Conservation (phyloP, 2,888 invertebrate genomes). For the Notodonta dromedarius region DNA sequence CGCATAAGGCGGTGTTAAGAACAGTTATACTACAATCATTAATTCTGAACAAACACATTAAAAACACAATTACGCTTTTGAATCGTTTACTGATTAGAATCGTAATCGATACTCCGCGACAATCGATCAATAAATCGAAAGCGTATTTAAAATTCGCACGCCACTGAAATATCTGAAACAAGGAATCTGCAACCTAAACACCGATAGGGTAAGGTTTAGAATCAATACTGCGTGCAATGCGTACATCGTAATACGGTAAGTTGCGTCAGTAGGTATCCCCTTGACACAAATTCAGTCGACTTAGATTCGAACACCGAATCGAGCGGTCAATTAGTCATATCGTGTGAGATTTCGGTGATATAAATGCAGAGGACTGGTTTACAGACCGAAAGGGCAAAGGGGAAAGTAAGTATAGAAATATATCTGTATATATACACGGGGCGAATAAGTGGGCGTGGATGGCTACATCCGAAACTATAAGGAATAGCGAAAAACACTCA, state of each 20-base stretch:
- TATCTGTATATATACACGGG: too few relatives aligned
- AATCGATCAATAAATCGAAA: constrained; percentile 30
- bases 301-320: constrained; percentile 60
- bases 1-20: too few relatives aligned
- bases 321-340: constrained; percentile 52
- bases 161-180: constrained; percentile 8
- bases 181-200: constrained; percentile 20
- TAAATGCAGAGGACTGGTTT: constrained; percentile 17
- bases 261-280: constrained; percentile 58
- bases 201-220: constrained; percentile 38
- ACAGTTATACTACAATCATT: too few relatives aligned
- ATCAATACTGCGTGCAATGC: constrained; percentile 15
- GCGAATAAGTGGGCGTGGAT: too few relatives aligned
- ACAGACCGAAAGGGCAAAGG: not conserved
- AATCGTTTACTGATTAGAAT: not conserved
- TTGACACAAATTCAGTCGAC: constrained; percentile 62
- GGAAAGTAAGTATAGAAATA: too few relatives aligned
- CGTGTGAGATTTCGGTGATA: constrained; percentile 29
- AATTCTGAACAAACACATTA: too few relatives aligned
- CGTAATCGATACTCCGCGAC: constrained; percentile 9
- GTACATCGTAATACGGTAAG: constrained; percentile 30
- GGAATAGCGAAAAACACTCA: too few relatives aligned
- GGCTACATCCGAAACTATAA: too few relatives aligned
- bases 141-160: constrained; percentile 32
- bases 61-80: too few relatives aligned